These are phyloP conservation scores for Campopleginae sp. DNA, from an alignment of 2,888 invertebrate genomes.

Conservation along the genomic window DNA sequence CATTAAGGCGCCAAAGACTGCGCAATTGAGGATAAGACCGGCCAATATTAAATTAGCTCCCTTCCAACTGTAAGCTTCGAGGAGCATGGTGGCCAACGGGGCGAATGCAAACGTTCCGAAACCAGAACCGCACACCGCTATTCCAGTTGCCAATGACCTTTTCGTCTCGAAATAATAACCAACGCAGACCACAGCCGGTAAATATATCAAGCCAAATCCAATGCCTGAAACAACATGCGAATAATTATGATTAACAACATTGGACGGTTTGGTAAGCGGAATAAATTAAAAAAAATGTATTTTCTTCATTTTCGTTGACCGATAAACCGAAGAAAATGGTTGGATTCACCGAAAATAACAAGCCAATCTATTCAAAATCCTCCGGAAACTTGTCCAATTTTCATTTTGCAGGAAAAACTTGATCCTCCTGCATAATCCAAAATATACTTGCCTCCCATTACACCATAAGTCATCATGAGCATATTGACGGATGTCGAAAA, in stretches of 20 bases:
- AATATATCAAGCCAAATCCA: conserved; percentile 96
- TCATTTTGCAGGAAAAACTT: no score
- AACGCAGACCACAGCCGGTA: conserved; percentile 98
- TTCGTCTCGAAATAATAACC: conserved; percentile 99
- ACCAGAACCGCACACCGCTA: conserved; percentile 98
- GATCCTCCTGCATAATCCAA: no score
- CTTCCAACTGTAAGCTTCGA: conserved; percentile 94
- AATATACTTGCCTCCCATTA: conserved; percentile 91
- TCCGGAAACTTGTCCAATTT: no score
- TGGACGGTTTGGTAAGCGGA: no score
- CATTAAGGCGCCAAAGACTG: conserved; percentile 93
- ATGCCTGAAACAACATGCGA: conserved; percentile 87
- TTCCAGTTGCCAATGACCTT: conserved; percentile 96
- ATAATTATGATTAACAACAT: background rate
- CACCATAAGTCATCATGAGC: conserved; percentile 96
- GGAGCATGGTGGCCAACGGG: conserved; percentile 92
- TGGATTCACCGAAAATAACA: background rate
- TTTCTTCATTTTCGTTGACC: background rate
- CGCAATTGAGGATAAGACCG: conserved; percentile 96
- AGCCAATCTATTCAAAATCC: background rate
- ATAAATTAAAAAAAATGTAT: background rate
- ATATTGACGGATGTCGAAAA: conserved; percentile 94
- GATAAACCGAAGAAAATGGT: background rate
- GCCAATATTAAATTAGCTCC: conserved; percentile 95
- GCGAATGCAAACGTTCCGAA: conserved; percentile 98